Base-by-base conservation (phyloP, 2,888 invertebrate species). In the Iselma pallidipennis region DNA sequence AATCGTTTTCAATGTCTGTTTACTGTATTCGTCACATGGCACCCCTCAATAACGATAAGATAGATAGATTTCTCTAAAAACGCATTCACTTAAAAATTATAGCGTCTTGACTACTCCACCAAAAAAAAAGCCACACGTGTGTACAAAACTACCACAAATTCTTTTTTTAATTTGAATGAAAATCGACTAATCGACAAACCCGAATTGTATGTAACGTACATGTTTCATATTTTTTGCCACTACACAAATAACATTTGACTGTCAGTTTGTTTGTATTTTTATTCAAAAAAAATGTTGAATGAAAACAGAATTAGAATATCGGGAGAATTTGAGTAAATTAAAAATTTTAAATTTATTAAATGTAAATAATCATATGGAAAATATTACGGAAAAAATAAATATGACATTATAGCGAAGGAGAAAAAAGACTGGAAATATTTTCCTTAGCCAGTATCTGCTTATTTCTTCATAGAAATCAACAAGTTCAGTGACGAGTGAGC, bases 11-110 rank as follows among this genome's bases (percentile, higher is more conserved):
- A 57, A 68, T 64, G 75, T 73, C 75, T 76, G 76, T 75, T 76
- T 74, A 74, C 74, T 74, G 73, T 74, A 73, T 71, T 73, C 74
- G 70, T 76, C 76, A 76, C 68, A 69, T 74, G 74, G 74, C 76
- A 75, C 75, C 75, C 76, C 42, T 21, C 71, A 65, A 71, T 75
- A 74, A 75, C 71, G 76, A 76, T 76, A 76, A 76, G 73, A 65
- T 66, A 42, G 42, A 42, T 42, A 21, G 7, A 61, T 71, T 74
- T 75, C n/a, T n/a, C n/a, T 73, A 71, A 73, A 73, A 71, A 72
- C 70, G 21, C 42, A 42, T 42, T 70, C 75, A 71, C 74, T 73
- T 72, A 71, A 73, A 74, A 71, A n/a, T n/a, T n/a, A n/a, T n/a
- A n/a, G n/a, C n/a, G 19, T 42, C 16, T 16, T 68, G 69, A 69